Percentiles rank a stretch among this genome's conserved stretches.
Conservation (phyloP, 2,888 invertebrate genomes). For the Archips crataeganus region DNA sequence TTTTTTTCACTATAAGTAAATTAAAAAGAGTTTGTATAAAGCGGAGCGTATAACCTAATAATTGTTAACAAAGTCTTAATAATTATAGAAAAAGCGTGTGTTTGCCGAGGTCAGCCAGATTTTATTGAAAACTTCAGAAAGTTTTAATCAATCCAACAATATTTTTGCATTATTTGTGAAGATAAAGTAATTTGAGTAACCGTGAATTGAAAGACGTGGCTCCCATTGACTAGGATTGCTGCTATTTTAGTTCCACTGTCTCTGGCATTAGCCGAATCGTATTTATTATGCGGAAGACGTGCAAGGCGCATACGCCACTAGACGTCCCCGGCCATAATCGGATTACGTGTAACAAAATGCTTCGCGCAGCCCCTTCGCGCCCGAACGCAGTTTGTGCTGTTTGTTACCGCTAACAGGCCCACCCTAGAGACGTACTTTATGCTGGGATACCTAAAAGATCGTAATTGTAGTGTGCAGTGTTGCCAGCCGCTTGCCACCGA, state of each 20-base stretch:
- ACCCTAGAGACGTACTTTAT: neutral
- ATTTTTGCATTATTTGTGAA: neutral
- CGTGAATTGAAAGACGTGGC: neutral
- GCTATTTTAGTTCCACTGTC: neutral
- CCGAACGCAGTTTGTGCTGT: constrained; percentile 40
- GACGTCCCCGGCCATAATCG: constrained; percentile 76
- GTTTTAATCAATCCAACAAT: too few species aligned
- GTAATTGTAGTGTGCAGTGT: neutral
- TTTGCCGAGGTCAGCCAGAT: too few species aligned
- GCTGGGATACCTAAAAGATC: neutral
- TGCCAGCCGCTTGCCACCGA: neutral
- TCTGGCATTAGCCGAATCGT: constrained; percentile 51
- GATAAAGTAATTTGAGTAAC: neutral
- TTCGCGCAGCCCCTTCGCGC: constrained; percentile 64
- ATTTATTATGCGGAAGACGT: constrained; percentile 70
- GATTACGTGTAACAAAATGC: constrained; percentile 83
- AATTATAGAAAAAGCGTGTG: too few species aligned
- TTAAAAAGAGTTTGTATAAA: too few species aligned
- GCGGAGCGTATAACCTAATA: too few species aligned
- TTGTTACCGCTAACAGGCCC: constrained; percentile 7
- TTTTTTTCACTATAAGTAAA: too few species aligned
- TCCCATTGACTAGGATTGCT: neutral
- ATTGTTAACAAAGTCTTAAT: neutral
- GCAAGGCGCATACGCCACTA: constrained; percentile 68
- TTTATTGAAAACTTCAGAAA: too few species aligned